Evolutionary conservation across 2,888 invertebrate species (phyloP), one percentile per base, ranked within the genome.

Genomic region (Epiblema foenella): DNA sequence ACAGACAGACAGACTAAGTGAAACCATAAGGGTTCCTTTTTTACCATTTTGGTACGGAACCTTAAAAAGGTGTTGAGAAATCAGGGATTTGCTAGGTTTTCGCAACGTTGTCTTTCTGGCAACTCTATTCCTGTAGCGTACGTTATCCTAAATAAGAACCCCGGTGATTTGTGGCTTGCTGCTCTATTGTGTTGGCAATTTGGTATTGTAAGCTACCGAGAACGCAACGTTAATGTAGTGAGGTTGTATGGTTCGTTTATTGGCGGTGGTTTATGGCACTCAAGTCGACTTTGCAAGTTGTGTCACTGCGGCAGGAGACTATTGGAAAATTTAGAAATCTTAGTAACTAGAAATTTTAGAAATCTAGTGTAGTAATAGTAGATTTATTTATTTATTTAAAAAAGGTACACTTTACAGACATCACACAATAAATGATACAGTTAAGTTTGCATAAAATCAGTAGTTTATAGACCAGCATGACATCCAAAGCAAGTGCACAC

Each of bases 161-260:
- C 18, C 11, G 4, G 18, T 59, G 58, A 59, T 59, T 59, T 59
- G 58, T 59, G 39, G 58, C 11, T 11, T 18, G 57, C 12, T 29
- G 56, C n/a, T 56, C 56, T 59, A 59, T 59, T 59, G 58, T 59
- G 39, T 18, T 29, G 56, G 56, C 29, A 29, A 59, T 39, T 59
- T 20, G 58, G 58, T 39, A 39, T 59, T 59, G 18, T 59, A 18
- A 18, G 58, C 57, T 37, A 17, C 57, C 4, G 57, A 37, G 17
- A n/a, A 42, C 46, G 46, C 56, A 29, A 12, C 56, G 29, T 8
- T 56, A 56, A 56, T 56, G 56, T 29, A 29, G 29, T 56, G 24
- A 29, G n/a, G 8, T 56, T 56, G 56, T 29, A n/a, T 24, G 12
- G 56, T 24, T 52, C 29, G 56, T 7, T n/a, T 56, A 56, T 56